Evolutionary conservation across 2,888 invertebrate genomes (phyloP), one percentile per base, ranked within the genome.

Genomic region (Syrista parreyssii): DNA sequence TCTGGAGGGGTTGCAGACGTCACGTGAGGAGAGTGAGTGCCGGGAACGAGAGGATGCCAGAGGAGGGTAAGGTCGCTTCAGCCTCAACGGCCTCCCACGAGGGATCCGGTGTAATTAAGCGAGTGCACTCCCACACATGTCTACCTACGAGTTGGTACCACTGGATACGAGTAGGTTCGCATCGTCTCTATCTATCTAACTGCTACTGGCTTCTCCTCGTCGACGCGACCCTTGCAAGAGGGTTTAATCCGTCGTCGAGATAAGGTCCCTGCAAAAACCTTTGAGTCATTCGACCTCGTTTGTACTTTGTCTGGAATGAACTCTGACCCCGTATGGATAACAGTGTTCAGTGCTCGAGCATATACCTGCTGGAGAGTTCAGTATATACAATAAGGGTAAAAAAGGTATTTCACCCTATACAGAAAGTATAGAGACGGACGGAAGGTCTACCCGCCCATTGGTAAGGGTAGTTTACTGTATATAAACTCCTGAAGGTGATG

Each of bases 31-130:
- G 81, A 79, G 82, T 81, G 80, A 74, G 76, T 75, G 55, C 82
- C 81, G 84, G 83, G 79, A 71, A 55, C 55, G 80, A 85, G 85
- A 81, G 82, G 55, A 55, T 55, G 55, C 23, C 55, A 77, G 79
- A 79, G 77, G 83, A 84, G 87, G 85, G 86, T 88, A 89, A 89
- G 89, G 89, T 88, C 88, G 87, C 87, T 86, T 86, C 84, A 89
- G 88, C 88, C 89, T 89, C 88, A 40, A 71, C 87, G 86, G 86
- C 85, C 86, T 90, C 91, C 91, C 90, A 87, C 85, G 91, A 89
- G 91, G 87, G 85, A 86, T 85, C 86, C 86, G 88, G 89, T 91
- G 91, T 91, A 91, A 91, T 91, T 91, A 91, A 91, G 91, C 91
- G 91, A 91, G 90, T 91, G 91, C 91, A 90, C 89, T 88, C 90